Base-by-base conservation (phyloP, 2,113 vertebrate species). In the Archocentrus centrarchus region DNA sequence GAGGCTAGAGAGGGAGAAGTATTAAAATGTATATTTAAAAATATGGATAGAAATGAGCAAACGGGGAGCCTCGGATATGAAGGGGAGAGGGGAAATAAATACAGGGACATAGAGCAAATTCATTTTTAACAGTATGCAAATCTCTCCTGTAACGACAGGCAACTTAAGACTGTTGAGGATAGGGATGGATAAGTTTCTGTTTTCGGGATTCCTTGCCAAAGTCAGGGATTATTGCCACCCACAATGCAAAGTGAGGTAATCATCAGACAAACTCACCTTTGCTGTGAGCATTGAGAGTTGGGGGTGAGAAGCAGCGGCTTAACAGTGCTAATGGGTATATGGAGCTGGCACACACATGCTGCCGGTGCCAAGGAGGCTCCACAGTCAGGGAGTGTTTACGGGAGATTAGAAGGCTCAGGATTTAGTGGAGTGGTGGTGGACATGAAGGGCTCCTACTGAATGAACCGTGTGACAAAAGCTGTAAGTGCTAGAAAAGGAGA, bases 401-500 rank as follows among this genome's bases (percentile, higher is more conserved):
- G 80, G 80, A 93, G 89, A 94, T 93, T 90, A 93, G 79, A 82
- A 59, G 75, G 53, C 82, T 78, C 79, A 90, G 90, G 89, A 90
- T 90, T 84, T 87, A 86, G 83, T 83, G 57, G 81, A 77, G 82
- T 81, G 82, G 77, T 60, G 80, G 81, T 82, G 87, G 85, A 89
- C 87, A 86, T 84, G 77, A 85, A 87, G 75, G 83, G 77, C 83
- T 89, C 59, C 85, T 87, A 59, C 82, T 14, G 50, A 88, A 60
- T 63, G 62, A 86, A 76, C 47, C 6, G 10, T 66, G 73, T 85
- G 44, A 89, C 75, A 81, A 70, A 75, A 77, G 41, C 61, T 59
- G 44, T 37, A 22, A 57, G 37, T 39, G 14, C 47, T 50, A 32
- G 17, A 60, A 47, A 79, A 53, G 63, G 22, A 63, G 50, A 79